These are phyloP conservation scores for Oreortyx pictus DNA, from an alignment of 2,797 vertebrate genomes.

Conservation along the genomic window DNA sequence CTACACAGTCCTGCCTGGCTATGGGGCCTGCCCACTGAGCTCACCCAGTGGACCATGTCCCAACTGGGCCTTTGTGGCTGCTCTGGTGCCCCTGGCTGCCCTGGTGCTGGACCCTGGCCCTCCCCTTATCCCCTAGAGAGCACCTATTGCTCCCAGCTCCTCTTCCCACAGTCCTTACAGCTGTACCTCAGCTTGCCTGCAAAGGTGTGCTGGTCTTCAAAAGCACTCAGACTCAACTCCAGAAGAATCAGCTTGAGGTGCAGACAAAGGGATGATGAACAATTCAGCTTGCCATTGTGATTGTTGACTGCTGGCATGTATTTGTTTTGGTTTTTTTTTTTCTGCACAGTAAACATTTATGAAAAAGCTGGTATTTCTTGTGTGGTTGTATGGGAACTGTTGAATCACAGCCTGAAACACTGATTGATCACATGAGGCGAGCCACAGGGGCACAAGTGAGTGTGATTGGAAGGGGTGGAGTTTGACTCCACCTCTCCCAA, in stretches of 20 bases:
- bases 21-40: too few relatives aligned
- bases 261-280: background rate
- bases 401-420: too few relatives aligned
- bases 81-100: background rate
- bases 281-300: background rate
- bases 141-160: accelerated
- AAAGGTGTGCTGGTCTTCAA: background rate
- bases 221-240: background rate
- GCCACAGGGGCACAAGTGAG: too few relatives aligned
- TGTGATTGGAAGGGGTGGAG: too few relatives aligned
- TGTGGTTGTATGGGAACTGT: too few relatives aligned
- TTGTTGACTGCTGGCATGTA: background rate
- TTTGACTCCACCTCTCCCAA: too few relatives aligned
- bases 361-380: background rate
- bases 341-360: too few relatives aligned
- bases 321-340: background rate
- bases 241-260: background rate
- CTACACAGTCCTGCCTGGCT: too few relatives aligned
- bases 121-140: background rate
- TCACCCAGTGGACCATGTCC: too few relatives aligned
- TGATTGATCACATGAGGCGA: too few relatives aligned
- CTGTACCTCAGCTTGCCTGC: background rate
- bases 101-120: background rate
- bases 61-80: background rate
- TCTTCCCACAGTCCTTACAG: background rate